Evolutionary conservation across 2,113 vertebrate genomes (phyloP), one percentile per base, ranked within the genome.

Genomic region (Solea solea): DNA sequence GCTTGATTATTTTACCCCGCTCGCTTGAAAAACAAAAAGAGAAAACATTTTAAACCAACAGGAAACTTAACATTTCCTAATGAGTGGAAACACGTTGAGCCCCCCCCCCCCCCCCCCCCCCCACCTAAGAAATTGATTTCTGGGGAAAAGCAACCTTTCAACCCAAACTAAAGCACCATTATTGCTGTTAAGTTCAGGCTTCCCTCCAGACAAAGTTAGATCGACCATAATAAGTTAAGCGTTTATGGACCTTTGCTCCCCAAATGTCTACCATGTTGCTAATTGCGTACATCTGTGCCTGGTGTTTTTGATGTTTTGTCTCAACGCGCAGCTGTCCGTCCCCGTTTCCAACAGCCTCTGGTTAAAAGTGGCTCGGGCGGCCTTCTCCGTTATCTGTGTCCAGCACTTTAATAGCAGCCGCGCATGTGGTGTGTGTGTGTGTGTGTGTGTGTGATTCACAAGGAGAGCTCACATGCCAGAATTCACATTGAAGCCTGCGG

Each of bases 231-330:
- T 88, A 88, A 89, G 69, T 78, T 76, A 74, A 55, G 10, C 83
- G 87, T 88, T 91, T 91, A 87, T 86, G 82, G 87, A 90, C 90
- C 87, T 90, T 90, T 90, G 86, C 89, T 79, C 87, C 68, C 81
- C 69, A 90, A 91, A 91, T 86, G 84, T 90, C 87, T 89, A 83
- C 90, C 89, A 88, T 87, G 86, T 89, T 90, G 86, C 90, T 93
- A 92, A 92, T 91, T 90, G 88, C 74, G 56, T 73, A 74, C 91
- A 91, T 92, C 86, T 92, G 90, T 75, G 81, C 51, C 72, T 72
- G 65, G 74, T 66, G 74, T 90, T 92, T 21, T 88, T 91, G 84
- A 91, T 84, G 87, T 88, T 88, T 81, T 54, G 74, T 75, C 81
- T 84, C 85, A 70, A 46, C 1, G 82, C 75, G 85, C 90, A 91